Base-by-base conservation (phyloP, 2,113 vertebrate species). In the Dipodomys stephensi region DNA sequence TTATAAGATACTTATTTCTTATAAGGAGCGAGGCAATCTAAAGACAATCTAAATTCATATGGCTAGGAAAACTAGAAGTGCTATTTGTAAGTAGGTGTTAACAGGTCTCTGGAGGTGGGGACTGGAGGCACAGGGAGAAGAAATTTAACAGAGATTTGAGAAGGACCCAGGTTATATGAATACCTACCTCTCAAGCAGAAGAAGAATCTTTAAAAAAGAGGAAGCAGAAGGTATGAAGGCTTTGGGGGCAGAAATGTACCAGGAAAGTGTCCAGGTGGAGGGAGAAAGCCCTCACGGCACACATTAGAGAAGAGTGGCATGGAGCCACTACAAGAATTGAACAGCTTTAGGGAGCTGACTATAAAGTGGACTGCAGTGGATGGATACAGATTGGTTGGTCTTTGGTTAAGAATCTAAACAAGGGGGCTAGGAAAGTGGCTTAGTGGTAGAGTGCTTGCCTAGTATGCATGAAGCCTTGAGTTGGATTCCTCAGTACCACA, bases 181-280 rank as follows among this genome's bases (percentile, higher is more conserved):
- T 35, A 74, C 20, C 57, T 2, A 74, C 20, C 57, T 2, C 53
- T 57, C 25, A 32, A 3, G 12, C 87, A 85, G 27, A 69, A 65
- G 12, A 91, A 85, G 27, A 69, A 60, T 69, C 25, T 73, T 35
- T 82, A 28, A 46, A 23, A 44, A 87, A 73, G 82, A 81, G 57
- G n/a, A 72, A 84, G 73, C 30, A 87, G 87, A 60, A 92, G 82
- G 10, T 23, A 30, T 80, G 62, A 83, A 80, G 27, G 84, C 44
- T 86, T 67, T 74, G 22, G 71, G 23, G 22, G 23, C 35, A 44
- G 81, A 80, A 80, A 71, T 16, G 6, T 25, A 39, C 77, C 73
- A 44, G 62, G 67, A 20, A 25, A 18, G 4, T 53, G 27, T 22
- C 22, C 20, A 30, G 64, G 68, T 35, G n/a, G 53, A 8, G 62